Conservation (phyloP, 2,888 invertebrate genomes). For the Clitarchus hookeri region DNA sequence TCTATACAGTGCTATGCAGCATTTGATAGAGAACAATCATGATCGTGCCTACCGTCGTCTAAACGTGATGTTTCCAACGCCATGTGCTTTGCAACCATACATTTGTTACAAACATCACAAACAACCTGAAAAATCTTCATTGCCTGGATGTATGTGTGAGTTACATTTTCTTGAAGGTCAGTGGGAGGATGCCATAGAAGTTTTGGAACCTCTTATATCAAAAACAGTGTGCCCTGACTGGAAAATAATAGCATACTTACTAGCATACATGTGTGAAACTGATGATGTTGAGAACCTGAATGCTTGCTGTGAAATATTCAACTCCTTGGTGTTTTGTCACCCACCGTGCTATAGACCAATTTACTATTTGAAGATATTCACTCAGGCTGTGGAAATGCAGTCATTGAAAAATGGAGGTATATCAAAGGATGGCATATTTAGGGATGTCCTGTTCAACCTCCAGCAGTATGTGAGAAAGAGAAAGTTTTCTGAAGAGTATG, state of each 20-base stretch:
- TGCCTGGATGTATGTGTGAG: neutral
- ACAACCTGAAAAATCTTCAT: neutral
- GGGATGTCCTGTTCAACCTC: neutral
- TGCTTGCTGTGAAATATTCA: neutral
- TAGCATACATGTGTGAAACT: neutral
- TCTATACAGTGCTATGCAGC: neutral
- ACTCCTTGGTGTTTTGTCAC: neutral
- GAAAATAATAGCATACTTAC: neutral
- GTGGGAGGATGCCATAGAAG: neutral
- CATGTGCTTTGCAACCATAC: neutral
- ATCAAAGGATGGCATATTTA: neutral
- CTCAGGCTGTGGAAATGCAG: neutral
- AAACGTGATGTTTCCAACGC: neutral
- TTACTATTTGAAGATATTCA: slow-evolving; percentile 7
- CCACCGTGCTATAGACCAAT: neutral
- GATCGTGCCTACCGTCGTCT: neutral
- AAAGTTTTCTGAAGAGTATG: neutral
- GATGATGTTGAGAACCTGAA: slow-evolving; percentile 1
- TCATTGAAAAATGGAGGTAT: neutral
- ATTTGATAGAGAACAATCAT: neutral
- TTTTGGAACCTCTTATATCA: neutral
- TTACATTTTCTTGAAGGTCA: neutral
- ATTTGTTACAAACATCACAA: neutral
- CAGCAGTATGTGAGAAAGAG: neutral
- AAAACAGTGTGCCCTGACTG: neutral